These are phyloP conservation scores for Neodontobutis hainanensis DNA, from an alignment of 2,113 vertebrate species.

Conservation along the genomic window DNA sequence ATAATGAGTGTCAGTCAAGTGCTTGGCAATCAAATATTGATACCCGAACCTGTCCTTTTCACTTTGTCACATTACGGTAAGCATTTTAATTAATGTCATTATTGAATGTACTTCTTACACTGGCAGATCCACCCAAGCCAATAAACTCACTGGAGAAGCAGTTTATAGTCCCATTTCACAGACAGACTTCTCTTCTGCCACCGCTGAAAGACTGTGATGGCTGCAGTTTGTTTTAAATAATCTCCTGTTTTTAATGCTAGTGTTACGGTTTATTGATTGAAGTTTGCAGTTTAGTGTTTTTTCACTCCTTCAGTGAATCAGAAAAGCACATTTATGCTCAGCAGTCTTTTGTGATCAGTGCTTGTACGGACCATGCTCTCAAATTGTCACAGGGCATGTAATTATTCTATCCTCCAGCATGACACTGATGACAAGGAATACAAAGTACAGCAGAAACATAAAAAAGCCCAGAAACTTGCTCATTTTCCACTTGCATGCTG, in stretches of 20 bases:
- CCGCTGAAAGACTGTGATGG: slow-evolving; percentile 1
- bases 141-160: slow-evolving; percentile 8
- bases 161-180: slow-evolving; percentile 19
- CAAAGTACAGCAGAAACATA: slow-evolving; percentile 81
- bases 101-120: slow-evolving; percentile 11
- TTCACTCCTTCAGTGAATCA: slow-evolving; percentile 14
- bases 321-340: neutral
- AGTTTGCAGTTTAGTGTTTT: slow-evolving; percentile 11
- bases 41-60: neutral
- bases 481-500: slow-evolving; percentile 78
- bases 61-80: neutral
- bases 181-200: slow-evolving; percentile 11
- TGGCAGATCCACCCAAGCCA: neutral
- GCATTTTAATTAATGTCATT: neutral
- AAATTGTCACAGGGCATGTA: slow-evolving; percentile 73
- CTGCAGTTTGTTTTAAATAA: slow-evolving; percentile 1
- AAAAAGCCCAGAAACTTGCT: slow-evolving; percentile 74
- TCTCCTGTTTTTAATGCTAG: neutral
- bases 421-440: slow-evolving; percentile 79
- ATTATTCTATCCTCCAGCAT: slow-evolving; percentile 82
- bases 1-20: neutral
- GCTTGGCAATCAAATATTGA: neutral
- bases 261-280: slow-evolving; percentile 8
- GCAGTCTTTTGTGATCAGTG: neutral
- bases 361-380: slow-evolving; percentile 23